Percentiles rank a stretch among this genome's conserved stretches.
These are phyloP conservation scores for Aulostomus chinensis DNA, from an alignment of 2,797 vertebrate genomes.

Conservation along the genomic window DNA sequence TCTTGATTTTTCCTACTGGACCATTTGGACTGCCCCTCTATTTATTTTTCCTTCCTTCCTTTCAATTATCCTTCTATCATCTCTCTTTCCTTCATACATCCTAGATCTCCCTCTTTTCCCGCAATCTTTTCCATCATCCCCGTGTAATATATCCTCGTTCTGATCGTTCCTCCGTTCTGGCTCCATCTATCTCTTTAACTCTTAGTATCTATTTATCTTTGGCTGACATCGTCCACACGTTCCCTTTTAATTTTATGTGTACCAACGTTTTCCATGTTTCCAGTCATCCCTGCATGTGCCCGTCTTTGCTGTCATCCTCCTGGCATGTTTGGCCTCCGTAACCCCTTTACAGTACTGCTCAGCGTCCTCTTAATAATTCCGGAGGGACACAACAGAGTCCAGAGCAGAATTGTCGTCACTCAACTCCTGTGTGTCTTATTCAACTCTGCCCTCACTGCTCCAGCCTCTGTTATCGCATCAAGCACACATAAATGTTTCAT, in stretches of 20 bases:
- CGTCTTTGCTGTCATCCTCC: constrained; percentile 15
- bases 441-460: no score
- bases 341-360: constrained; percentile 16
- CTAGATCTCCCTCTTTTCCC: constrained; percentile 12
- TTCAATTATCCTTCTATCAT: constrained; percentile 49
- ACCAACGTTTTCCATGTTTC: constrained; percentile 31
- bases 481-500: constrained; percentile 33
- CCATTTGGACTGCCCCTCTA: constrained; percentile 6
- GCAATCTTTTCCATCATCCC: constrained; percentile 13
- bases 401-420: no score
- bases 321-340: constrained; percentile 6
- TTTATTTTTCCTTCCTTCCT: constrained; percentile 33
- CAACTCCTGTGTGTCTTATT: no score
- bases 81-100: constrained; percentile 43
- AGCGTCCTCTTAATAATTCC: constrained; percentile 22
- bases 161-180: constrained; percentile 22
- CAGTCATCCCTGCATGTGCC: constrained; percentile 37
- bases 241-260: constrained; percentile 37
- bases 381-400: no score
- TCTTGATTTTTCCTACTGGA: constrained; percentile 30
- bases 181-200: constrained; percentile 35
- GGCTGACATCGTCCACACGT: constrained; percentile 18
- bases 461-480: constrained; percentile 9
- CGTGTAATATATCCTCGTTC: constrained; percentile 34
- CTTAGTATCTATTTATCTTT: constrained; percentile 28